Base-by-base conservation (phyloP, 1,140 invertebrate species). In the Apis florea region DNA sequence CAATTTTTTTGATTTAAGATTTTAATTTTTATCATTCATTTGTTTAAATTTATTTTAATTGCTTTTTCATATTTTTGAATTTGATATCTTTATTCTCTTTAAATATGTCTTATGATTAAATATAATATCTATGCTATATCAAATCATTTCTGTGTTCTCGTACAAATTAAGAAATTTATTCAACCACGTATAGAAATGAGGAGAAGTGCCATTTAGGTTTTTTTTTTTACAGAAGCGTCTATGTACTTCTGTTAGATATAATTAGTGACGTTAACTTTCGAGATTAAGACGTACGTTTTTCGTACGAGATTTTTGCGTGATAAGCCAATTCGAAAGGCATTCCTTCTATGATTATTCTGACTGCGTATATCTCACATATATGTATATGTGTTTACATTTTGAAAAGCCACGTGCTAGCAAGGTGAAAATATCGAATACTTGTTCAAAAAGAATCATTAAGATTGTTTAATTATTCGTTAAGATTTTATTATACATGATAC, bases 361-460 rank as follows among this genome's bases (percentile, higher is more conserved):
- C 31, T 47, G 54, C 31, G 54, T 10, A 19, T 19, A 13, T 24
- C 31, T 15, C 21, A 47, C 21, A 5, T 17, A 21, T 61, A 13
- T 61, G 17, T 17, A 54, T 54, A 54, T 54, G 31, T 54, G 24
- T n/a, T 73, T 73, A 40, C 31, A 21, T 49, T 59, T 5, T 9
- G 21, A n/a, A 47, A 15, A 59, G 71, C 56, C 56, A 73, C 71
- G 71, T 59, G 71, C 54, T n/a, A 61, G 40, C 56, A 73, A 73
- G 56, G 71, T 73, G 71, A 73, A 73, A 5, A 59, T 10, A 40
- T 15, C 9, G 15, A 61, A 68, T 68, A 61, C 15, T 9, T 2
- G 31, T n/a, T 10, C 8, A 10, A 13, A 19, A 58, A 19, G 19
- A 21, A 12, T n/a, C 15, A 1, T 49, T 49, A 49, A 68, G n/a